Conservation (phyloP, 35 echinoderm and acorn worm genomes). For the Acanthaster planci region DNA sequence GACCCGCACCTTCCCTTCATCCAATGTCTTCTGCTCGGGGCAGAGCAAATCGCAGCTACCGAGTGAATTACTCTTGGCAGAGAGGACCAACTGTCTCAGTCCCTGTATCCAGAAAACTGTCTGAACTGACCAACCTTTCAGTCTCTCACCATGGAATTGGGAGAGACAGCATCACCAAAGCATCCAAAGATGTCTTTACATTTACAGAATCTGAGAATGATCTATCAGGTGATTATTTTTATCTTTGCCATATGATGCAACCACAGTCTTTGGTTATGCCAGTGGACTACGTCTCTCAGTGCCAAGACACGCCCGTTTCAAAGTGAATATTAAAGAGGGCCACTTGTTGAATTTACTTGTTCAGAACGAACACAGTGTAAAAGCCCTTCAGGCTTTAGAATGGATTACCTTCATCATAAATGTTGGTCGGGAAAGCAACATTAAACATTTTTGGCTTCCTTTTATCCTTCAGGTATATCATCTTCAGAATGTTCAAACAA, state of each 20-base stretch:
- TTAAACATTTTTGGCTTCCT: too few species aligned
- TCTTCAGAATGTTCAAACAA: not conserved
- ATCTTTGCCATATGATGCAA: too few species aligned
- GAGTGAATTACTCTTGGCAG: not conserved
- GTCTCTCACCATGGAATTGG: not conserved
- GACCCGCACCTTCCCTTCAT: not conserved
- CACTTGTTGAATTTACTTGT: too few species aligned
- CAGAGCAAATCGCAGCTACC: not conserved
- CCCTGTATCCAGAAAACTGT: not conserved
- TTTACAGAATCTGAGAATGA: not conserved
- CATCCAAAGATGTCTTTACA: not conserved
- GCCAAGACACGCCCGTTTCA: too few species aligned
- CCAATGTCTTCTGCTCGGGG: not conserved
- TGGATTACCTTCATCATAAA: too few species aligned
- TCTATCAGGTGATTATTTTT: not conserved
- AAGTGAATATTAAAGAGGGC: too few species aligned
- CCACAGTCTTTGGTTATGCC: too few species aligned
- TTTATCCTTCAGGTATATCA: not conserved
- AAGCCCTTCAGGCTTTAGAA: too few species aligned
- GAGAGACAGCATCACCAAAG: not conserved
- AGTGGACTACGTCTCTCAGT: too few species aligned
- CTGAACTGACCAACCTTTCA: not conserved
- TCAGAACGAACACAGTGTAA: too few species aligned
- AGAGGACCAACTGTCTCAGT: not conserved
- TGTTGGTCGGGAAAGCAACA: too few species aligned